These are phyloP conservation scores for Dusona sp. DNA, from an alignment of 2,888 invertebrate species.

Conservation along the genomic window DNA sequence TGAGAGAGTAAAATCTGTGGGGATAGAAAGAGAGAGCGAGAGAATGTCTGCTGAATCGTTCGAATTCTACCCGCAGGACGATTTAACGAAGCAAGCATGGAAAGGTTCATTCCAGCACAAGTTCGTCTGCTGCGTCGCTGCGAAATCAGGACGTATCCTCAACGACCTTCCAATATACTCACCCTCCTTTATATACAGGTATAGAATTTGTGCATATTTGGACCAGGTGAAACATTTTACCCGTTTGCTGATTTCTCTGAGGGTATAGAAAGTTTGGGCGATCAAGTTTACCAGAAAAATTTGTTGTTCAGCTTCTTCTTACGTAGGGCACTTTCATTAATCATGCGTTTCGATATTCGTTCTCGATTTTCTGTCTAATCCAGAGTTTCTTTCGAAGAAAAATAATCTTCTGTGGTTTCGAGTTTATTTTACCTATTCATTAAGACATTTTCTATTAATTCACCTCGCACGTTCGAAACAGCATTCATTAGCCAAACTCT, in stretches of 20 bases:
- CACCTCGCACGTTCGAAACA: too few species aligned
- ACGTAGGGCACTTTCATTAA: background rate
- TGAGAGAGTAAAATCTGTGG: background rate
- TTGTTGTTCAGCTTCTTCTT: background rate
- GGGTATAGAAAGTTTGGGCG: background rate
- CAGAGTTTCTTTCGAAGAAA: background rate
- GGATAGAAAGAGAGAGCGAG: slow-evolving; percentile 23
- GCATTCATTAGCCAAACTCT: too few species aligned
- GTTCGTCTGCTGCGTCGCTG: slow-evolving; percentile 19
- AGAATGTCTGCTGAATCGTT: slow-evolving; percentile 61
- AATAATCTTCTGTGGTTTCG: background rate
- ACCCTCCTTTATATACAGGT: slow-evolving; percentile 1
- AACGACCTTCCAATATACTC: slow-evolving; percentile 53
- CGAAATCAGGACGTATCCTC: slow-evolving; percentile 63
- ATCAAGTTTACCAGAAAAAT: background rate
- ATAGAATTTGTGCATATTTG: background rate
- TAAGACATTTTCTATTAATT: too few species aligned
- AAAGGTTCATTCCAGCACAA: slow-evolving; percentile 39
- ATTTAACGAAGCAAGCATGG: slow-evolving; percentile 62
- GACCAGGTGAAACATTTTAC: background rate
- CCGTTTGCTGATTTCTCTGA: background rate
- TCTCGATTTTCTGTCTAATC: background rate
- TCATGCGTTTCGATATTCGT: background rate
- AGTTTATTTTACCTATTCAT: too few species aligned
- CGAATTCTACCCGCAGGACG: slow-evolving; percentile 64